A percentile compares a stretch with the other conserved stretches of the same genome.
phyloP scores from a whole-genome alignment of 2,888 invertebrate species.

The Piscicola geometra region DNA sequence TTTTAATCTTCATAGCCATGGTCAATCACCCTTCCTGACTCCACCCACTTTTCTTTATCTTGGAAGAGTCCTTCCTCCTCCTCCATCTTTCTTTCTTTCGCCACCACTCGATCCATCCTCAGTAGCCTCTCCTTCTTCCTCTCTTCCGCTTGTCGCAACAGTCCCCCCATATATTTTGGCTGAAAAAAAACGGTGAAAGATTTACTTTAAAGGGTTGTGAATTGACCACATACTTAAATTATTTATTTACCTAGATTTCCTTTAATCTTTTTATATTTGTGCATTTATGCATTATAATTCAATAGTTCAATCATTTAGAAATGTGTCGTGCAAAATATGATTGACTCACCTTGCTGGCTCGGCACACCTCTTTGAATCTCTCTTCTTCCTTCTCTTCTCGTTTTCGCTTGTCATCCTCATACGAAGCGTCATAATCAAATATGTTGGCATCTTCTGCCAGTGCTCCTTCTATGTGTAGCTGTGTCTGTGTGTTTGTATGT shows the following conservation, averaged over 20 bases:
- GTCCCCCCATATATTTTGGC: slow-evolving; percentile 10
- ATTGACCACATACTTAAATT: too few species aligned
- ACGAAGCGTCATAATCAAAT: not conserved
- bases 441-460: not conserved
- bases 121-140: not conserved
- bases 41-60: not conserved
- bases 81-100: not conserved
- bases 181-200: too few species aligned
- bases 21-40: too few species aligned
- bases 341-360: not conserved
- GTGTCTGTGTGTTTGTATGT: slow-evolving; percentile 1
- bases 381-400: not conserved
- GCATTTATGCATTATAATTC: too few species aligned
- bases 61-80: slow-evolving; percentile 8
- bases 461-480: slow-evolving; percentile 5
- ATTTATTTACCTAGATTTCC: too few species aligned
- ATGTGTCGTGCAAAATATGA: too few species aligned
- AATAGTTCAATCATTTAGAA: too few species aligned
- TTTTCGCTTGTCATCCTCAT: slow-evolving; percentile 1
- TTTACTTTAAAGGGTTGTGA: too few species aligned
- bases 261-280: too few species aligned
- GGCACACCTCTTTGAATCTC: not conserved
- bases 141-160: not conserved
- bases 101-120: not conserved
- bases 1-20: too few species aligned